Evolutionary conservation across 2,888 invertebrate genomes (phyloP), one percentile per base, ranked within the genome.

Genomic region (Digitonthophagus gazella): DNA sequence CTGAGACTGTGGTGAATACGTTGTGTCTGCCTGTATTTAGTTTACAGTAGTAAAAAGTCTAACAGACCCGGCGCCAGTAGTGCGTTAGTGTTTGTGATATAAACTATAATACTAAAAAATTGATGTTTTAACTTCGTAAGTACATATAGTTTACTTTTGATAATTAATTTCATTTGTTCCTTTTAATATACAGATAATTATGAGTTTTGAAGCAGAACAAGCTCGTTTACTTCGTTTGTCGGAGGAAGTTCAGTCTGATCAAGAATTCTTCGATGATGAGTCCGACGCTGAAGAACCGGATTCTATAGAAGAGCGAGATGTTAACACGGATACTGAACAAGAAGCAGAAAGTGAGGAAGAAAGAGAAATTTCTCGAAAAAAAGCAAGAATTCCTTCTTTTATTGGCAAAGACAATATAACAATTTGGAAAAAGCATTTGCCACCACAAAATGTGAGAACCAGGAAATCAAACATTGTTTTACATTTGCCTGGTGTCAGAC

Each of bases 101-200:
- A n/a, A n/a, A n/a, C n/a, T n/a, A n/a, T n/a, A 57, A 57, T 57
- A 57, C 57, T 57, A 57, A 2, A 57, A 57, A 14, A 1, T 2
- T 15, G 14, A 57, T 57, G 14, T 57, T 57, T 57, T 57, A 14
- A 57, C 16, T 57, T 16, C 16, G 57, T 57, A 57, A 57, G 57
- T 2, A 57, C 14, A 57, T 15, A 57, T 57, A 16, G 11, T 14
- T 54, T 54, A 11, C 14, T 54, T 54, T 54, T 57, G 57, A 16
- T 15, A 16, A 57, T 57, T 16, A 57, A 15, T 57, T 15, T 15
- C 16, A 57, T 14, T 57, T 16, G 16, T 15, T 57, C 16, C 14
- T 57, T 57, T 57, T 14, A 15, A 57, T 57, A 57, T 57, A 15
- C 16, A 57, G 57, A n/a, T n/a, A n/a, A 57, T 57, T 57, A 57